Evolutionary conservation across 2,888 invertebrate species (phyloP), one percentile per base, ranked within the genome.

Genomic region (Melieria crassipennis): DNA sequence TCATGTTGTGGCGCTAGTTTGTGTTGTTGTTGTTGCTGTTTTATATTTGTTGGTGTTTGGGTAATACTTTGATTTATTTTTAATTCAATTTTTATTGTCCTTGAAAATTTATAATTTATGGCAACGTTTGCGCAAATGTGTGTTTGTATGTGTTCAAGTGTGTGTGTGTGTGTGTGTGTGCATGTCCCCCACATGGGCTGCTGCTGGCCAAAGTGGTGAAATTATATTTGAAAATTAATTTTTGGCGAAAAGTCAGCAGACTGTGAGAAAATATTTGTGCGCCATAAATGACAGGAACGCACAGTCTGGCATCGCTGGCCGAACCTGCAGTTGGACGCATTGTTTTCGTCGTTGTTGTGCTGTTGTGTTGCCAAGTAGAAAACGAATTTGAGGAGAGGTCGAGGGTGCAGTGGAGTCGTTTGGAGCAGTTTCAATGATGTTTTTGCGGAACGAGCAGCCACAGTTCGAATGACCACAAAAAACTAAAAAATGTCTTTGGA

Each of bases 41-140:
- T 5, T 30, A 43, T 55, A 48, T 67, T 52, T 47, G 56, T 56
- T n/a, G 16, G 5, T 13, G 56, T 43, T 6, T 52, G 16, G 65
- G 60, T 66, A 48, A 16, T 57, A 30, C 30, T 16, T 57, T 71
- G 63, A 71, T 71, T 71, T 71, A 71, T 67, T 67, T 68, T 67
- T 55, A 68, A 71, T 65, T 71, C 64, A 68, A 68, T 67, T 71
- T 71, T 71, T 67, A 71, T 71, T 68, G 71, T 67, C 67, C 67
- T 71, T 67, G 71, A 71, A 71, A 67, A 67, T 68, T 61, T 65
- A 58, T 65, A 43, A 70, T 52, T 65, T 70, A 70, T 60, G 11
- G 58, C 57, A 16, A 57, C 65, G 50, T 16, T 62, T 57, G 10
- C 30, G 30, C 30, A 30, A 30, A 30, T 30, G 30, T 30, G 30